phyloP scores from a whole-genome alignment of 2,888 invertebrate species.

The Drosophila birchii region DNA sequence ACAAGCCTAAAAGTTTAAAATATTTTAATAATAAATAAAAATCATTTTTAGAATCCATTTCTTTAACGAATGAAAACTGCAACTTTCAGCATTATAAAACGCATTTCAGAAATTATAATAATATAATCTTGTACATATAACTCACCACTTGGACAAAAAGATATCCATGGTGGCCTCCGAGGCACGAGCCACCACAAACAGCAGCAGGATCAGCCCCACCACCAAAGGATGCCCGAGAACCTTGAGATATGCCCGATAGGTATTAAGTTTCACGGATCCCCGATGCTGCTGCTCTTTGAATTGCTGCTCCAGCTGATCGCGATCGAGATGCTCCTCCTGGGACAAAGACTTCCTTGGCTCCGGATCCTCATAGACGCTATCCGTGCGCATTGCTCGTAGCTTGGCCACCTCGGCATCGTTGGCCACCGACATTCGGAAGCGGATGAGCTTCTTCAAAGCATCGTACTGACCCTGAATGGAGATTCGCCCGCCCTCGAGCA shows the following conservation, averaged over 20 bases:
- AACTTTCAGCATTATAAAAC: too few species aligned
- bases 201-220: conserved; percentile 80
- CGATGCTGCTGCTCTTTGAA: conserved; percentile 87
- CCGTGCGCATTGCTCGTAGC: conserved; percentile 64
- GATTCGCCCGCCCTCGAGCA: conserved; percentile 85
- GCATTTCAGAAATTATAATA: too few species aligned
- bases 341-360: conserved; percentile 65
- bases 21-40: too few species aligned
- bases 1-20: too few species aligned
- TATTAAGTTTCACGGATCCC: conserved; percentile 87
- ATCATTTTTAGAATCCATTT: too few species aligned
- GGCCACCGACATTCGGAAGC: conserved; percentile 83
- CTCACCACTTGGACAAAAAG: conserved; percentile 90
- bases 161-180: conserved; percentile 89
- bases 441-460: conserved; percentile 86
- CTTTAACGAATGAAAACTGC: too few species aligned
- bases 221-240: conserved; percentile 85
- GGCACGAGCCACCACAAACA: conserved; percentile 87
- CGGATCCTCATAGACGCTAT: conserved; percentile 72
- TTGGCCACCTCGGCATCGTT: conserved; percentile 74
- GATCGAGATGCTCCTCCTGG: conserved; percentile 85
- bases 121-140: not conserved
- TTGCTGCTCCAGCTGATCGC: conserved; percentile 71
- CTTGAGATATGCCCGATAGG: conserved; percentile 86
- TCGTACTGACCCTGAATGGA: conserved; percentile 82